Evolutionary conservation across 2,797 vertebrate genomes (phyloP), one percentile per base, ranked within the genome.

Genomic region (Menidia menidia): DNA sequence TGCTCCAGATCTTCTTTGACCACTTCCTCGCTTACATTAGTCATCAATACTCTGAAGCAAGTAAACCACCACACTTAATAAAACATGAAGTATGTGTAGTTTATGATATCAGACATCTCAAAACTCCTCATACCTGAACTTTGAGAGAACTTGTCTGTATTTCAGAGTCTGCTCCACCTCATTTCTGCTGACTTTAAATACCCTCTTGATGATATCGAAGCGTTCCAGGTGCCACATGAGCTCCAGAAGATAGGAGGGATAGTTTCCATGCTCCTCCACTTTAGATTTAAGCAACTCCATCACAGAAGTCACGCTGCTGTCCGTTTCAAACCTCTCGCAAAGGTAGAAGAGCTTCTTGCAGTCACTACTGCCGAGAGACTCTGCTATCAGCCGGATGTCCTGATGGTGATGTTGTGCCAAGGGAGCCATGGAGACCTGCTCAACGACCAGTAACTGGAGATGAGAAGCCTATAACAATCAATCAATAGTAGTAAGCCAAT

Each of bases 1-100:
- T 90, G 94, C 12, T 76, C 18, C 47, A 98, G 79, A 77, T 98
- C 96, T 0, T 93, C 90, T 66, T 73, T 87, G 32, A 82, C 83
- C 87, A 99, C 70, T 31, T 96, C 87, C 50, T 97, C 96, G 75
- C 90, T 95, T 59, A 99, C 81, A 62, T 96, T 93, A 5, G 85
- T 70, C 94, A 98, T 95, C 64, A 98, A 80, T 3, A 95, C 94
- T 81, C 97, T 99, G 83, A 33, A 92, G 83, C 15, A 63, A 68
- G 25, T 7, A 25, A 65, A 73, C 72, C 2, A 4, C 61, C 9
- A 19, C 12, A 76, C 4, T 55, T 2, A 42, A 32, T 25, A 19
- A 33, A 61, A 35, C 33, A 30, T 5, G 4, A 63, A 12, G 5
- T 18, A 1, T 6, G 13, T 25, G 35, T 42, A 48, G 43, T 19